Evolutionary conservation across 2,113 vertebrate species (phyloP).

Genomic region (Pyxicephalus adspersus): DNA sequence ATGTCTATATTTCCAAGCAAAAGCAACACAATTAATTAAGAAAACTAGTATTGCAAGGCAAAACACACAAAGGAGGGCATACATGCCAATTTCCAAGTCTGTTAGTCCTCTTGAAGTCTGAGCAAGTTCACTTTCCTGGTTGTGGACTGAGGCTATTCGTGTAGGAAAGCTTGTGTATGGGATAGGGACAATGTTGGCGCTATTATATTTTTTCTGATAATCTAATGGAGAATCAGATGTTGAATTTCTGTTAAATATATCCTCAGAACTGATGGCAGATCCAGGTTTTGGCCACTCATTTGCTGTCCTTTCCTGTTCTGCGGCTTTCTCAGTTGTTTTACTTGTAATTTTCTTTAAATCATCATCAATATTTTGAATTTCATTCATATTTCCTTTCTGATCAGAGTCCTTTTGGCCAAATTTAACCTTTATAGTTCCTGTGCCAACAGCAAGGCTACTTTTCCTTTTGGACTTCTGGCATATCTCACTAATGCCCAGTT

Average conservation of each 20-base stretch:
- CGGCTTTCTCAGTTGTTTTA: slow-evolving; percentile 74
- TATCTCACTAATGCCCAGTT: slow-evolving; percentile 91
- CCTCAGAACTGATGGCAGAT: slow-evolving; percentile 71
- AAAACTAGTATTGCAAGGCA: slow-evolving; percentile 96
- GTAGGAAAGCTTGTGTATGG: slow-evolving; percentile 80
- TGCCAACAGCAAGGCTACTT: slow-evolving; percentile 85
- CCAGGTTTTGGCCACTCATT: slow-evolving; percentile 78
- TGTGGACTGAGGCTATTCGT: slow-evolving; percentile 78
- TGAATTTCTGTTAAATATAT: slow-evolving; percentile 78
- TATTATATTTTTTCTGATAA: slow-evolving; percentile 66
- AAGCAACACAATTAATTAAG: slow-evolving; percentile 95
- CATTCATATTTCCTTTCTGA: slow-evolving; percentile 70
- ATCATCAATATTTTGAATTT: slow-evolving; percentile 66
- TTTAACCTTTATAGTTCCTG: slow-evolving; percentile 84
- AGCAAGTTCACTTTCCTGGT: slow-evolving; percentile 79
- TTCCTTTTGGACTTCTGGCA: slow-evolving; percentile 97
- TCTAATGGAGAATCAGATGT: slow-evolving; percentile 75
- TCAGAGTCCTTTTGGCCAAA: slow-evolving; percentile 77
- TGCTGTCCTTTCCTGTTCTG: slow-evolving; percentile 73
- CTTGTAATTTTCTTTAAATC: slow-evolving; percentile 76
- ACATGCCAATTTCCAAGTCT: slow-evolving; percentile 97
- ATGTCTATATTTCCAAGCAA: slow-evolving; percentile 94
- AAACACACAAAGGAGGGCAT: slow-evolving; percentile 93
- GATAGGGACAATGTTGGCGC: slow-evolving; percentile 72
- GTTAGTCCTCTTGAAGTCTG: slow-evolving; percentile 83